Evolutionary conservation across 2,113 vertebrate species (phyloP).

Genomic region (Motacilla tschutschensis): DNA sequence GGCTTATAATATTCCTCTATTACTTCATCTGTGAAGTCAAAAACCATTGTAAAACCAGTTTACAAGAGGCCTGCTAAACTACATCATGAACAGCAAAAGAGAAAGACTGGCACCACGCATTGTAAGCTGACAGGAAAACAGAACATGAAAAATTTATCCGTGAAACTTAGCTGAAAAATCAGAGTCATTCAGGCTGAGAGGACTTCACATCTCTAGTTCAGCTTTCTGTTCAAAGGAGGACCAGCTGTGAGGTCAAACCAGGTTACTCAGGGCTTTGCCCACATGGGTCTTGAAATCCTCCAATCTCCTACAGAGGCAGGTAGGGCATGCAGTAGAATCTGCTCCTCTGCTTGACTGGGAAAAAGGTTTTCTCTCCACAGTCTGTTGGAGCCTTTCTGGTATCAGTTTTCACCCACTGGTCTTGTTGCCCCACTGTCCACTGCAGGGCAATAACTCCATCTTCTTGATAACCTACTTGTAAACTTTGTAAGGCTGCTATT

Average conservation of each 20-base stretch:
- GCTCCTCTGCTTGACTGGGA: neutral
- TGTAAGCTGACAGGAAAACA: neutral
- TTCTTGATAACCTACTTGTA: neutral
- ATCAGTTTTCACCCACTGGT: neutral
- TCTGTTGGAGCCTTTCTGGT: neutral
- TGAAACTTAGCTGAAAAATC: neutral
- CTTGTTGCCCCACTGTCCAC: neutral
- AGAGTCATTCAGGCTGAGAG: neutral
- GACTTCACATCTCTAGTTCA: neutral
- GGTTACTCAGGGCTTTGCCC: neutral
- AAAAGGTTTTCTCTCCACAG: neutral
- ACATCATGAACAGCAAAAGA: neutral
- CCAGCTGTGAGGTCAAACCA: neutral
- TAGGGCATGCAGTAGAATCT: accelerated
- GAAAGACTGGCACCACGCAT: neutral
- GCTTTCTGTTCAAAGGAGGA: neutral
- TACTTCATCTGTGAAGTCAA: neutral
- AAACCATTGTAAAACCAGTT: neutral
- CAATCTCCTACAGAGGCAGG: neutral
- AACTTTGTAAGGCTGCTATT: neutral
- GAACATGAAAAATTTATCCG: neutral
- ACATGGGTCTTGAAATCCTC: neutral
- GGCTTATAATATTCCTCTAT: neutral
- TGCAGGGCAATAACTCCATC: neutral
- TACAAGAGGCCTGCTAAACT: neutral